Percentiles rank a stretch among this genome's conserved stretches.
phyloP scores from a whole-genome alignment of 2,888 invertebrate genomes.

The Hypercompe scribonia region DNA sequence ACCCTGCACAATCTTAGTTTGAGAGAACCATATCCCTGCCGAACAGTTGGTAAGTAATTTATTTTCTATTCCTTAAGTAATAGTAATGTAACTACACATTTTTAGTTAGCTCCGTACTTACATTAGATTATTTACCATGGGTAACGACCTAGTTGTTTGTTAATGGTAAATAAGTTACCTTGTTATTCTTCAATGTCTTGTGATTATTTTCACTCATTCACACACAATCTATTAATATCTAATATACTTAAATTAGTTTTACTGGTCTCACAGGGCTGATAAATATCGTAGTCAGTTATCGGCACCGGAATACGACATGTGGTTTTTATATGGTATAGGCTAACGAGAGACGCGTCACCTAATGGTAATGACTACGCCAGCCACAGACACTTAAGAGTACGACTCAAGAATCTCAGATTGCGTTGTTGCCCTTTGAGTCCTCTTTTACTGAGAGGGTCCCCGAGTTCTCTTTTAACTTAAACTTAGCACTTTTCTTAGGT shows the following conservation, averaged over 20 bases:
- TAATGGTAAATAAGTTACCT: neutral
- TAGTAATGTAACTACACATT: neutral
- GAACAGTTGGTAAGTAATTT: conserved; percentile 50
- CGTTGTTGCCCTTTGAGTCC: neutral
- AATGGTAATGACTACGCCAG: neutral
- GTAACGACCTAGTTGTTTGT: neutral
- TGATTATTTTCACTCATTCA: neutral
- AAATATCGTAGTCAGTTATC: too few species aligned
- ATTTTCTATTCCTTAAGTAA: conserved; percentile 14
- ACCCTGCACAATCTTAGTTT: conserved; percentile 51
- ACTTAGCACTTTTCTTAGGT: too few species aligned
- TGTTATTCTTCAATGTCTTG: neutral
- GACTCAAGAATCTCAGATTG: neutral
- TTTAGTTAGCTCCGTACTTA: neutral
- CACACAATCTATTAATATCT: neutral
- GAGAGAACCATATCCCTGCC: conserved; percentile 22
- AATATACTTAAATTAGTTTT: neutral
- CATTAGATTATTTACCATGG: neutral
- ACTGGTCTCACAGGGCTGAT: neutral
- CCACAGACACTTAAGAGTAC: too few species aligned
- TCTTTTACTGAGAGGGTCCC: too few species aligned
- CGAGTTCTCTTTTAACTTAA: too few species aligned
- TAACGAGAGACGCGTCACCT: neutral
- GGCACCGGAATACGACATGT: too few species aligned
- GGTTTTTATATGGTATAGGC: neutral